Evolutionary conservation across 2,113 vertebrate genomes (phyloP), one percentile per base, ranked within the genome.

Genomic region (Prinia subflava): DNA sequence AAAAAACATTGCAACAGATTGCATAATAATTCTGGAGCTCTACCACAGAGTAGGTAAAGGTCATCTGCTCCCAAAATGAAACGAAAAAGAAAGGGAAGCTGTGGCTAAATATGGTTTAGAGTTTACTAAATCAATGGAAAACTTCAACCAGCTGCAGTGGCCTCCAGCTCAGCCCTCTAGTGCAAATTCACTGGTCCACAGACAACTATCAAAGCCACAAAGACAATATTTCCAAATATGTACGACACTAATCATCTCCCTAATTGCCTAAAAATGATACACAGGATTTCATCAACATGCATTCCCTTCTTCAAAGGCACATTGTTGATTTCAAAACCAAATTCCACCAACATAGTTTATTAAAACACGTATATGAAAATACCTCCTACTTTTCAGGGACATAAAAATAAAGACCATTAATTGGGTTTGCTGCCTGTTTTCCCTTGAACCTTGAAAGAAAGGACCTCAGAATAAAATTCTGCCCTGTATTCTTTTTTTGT

Each of bases 111-210:
- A 75, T 41, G 42, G 28, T 78, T 92, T n/a, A 78, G 50, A 86
- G 68, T 74, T 83, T 53, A 93, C 31, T 81, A 90, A 68, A 92
- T 74, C 73, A 94, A 89, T 68, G 18, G 70, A 87, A 94, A 92
- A 64, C 56, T 78, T 95, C 75, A 88, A 47, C 28, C 9, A 16
- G 33, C 39, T 70, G 59, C 78, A 91, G 52, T n/a, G 21, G 69
- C 73, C 94, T 95, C 87, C 6, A 1, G 77, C 69, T 90, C 37
- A 89, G 79, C 16, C 44, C 68, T 76, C 37, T 20, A 41, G 35
- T 14, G 27, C 56, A 92, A 71, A 64, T 75, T 88, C 56, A 63
- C 87, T 87, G 88, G 64, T 65, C 80, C 49, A 87, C 46, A 92
- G 68, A 73, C 59, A 88, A 74, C 28, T 69, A 74, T 39, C 60